Percentiles rank a stretch among this genome's conserved stretches.
phyloP scores from a whole-genome alignment of 2,113 vertebrate genomes.

The Pelusios castaneus region DNA sequence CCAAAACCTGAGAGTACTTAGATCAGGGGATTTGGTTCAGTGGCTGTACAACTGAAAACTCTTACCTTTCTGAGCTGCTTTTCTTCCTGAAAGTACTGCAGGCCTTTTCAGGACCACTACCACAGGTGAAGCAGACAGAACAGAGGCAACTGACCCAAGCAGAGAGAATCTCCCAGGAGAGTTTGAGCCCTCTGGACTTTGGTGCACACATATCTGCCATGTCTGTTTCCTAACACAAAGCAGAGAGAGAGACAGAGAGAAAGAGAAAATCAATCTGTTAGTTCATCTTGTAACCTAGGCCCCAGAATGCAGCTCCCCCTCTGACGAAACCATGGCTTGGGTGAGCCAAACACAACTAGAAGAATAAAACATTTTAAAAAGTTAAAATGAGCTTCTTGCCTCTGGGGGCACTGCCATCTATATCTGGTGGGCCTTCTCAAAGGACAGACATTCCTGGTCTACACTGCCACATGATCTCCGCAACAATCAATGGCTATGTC shows the following conservation, averaged over 20 bases:
- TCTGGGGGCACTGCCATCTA: not conserved
- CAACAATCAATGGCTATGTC: too few relatives aligned
- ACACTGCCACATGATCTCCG: too few relatives aligned
- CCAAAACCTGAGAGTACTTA: not conserved
- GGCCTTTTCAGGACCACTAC: conserved; percentile 28
- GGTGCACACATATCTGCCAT: conserved; percentile 49
- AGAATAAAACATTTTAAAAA: not conserved
- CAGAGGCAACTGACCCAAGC: conserved; percentile 34
- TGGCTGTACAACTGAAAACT: not conserved
- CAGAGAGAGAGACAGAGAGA: not conserved
- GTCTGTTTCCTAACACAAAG: conserved; percentile 30
- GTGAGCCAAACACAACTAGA: conserved; percentile 15
- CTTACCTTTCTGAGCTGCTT: conserved; percentile 36
- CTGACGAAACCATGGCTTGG: not conserved
- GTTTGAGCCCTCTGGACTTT: conserved; percentile 53
- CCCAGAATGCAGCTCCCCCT: not conserved
- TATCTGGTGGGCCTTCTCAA: not conserved
- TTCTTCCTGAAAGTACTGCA: conserved; percentile 33
- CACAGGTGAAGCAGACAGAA: conserved; percentile 50
- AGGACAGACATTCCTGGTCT: fast-evolving
- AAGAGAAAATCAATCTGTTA: conserved; percentile 55
- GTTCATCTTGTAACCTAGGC: conserved; percentile 62
- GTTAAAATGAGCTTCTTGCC: not conserved
- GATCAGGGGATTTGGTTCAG: conserved; percentile 24
- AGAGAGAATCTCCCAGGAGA: conserved; percentile 62